Percentiles rank a stretch among this genome's conserved stretches.
phyloP scores from a whole-genome alignment of 2,888 invertebrate species.

The Drosophila borealis region DNA sequence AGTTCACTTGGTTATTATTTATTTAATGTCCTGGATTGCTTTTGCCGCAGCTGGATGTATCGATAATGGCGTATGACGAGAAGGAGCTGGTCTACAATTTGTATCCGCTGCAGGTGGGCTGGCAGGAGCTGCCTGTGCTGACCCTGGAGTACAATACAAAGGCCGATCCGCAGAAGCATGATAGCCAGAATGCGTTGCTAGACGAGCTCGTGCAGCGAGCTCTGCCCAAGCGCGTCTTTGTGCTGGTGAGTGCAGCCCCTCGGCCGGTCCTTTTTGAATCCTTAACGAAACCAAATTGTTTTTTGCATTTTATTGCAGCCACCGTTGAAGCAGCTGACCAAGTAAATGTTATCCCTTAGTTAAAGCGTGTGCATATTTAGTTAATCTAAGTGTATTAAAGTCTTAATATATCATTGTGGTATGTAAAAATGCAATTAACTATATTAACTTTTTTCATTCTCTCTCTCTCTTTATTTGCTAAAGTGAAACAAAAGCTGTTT shows the following conservation, averaged over 20 bases:
- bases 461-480: conserved; percentile 53
- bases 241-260: conserved; percentile 77
- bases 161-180: conserved; percentile 82
- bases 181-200: conserved; percentile 81
- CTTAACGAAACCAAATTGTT: neutral
- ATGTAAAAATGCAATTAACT: conserved; percentile 53
- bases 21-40: neutral
- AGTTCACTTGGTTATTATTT: neutral
- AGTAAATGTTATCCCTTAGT: conserved; percentile 49
- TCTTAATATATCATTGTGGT: conserved; percentile 51
- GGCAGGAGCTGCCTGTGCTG: conserved; percentile 84
- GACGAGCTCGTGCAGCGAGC: conserved; percentile 84
- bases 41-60: conserved; percentile 81
- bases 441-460: neutral
- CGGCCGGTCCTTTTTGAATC: no score
- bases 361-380: conserved; percentile 27
- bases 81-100: conserved; percentile 84
- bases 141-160: conserved; percentile 83
- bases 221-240: conserved; percentile 85
- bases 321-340: conserved; percentile 79
- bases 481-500: conserved; percentile 41
- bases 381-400: conserved; percentile 70
- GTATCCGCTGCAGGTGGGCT: conserved; percentile 84
- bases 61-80: conserved; percentile 84
- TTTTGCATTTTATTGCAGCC: conserved; percentile 61